phyloP scores from a whole-genome alignment of 2,888 invertebrate species.

The Mesochorus sp. region DNA sequence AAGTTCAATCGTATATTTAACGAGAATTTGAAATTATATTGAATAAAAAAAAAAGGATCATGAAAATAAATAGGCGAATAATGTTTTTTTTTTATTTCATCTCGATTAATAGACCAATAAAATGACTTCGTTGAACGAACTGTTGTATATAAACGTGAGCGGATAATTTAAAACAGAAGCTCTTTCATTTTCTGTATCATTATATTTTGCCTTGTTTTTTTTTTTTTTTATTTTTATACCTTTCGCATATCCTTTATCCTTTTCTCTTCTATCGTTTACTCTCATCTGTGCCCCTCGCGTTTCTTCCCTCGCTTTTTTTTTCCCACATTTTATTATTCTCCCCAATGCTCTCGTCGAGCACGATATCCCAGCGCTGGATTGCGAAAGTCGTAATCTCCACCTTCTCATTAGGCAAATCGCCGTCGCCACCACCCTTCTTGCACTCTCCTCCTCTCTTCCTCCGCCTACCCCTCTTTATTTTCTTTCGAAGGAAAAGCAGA shows the following conservation, averaged over 20 bases:
- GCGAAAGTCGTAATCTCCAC: slow-evolving; percentile 63
- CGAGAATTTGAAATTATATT: no score
- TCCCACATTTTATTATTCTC: slow-evolving; percentile 55
- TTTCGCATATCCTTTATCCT: neutral
- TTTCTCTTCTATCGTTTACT: slow-evolving; percentile 48
- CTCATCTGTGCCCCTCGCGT: slow-evolving; percentile 40
- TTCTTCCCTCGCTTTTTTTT: slow-evolving; percentile 44
- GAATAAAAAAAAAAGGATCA: no score
- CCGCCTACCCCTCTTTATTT: slow-evolving; percentile 34
- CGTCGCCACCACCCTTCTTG: no score
- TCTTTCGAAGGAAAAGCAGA: slow-evolving; percentile 4
- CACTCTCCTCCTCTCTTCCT: slow-evolving; percentile 7
- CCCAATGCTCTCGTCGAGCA: slow-evolving; percentile 18
- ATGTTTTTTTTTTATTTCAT: no score
- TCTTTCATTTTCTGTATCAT: slow-evolving; percentile 44
- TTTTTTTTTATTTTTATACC: neutral
- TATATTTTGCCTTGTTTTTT: slow-evolving; percentile 14
- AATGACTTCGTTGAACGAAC: no score
- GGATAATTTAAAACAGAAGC: slow-evolving; percentile 16
- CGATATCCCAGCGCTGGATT: slow-evolving; percentile 56
- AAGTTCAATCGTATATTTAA: no score
- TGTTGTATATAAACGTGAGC: neutral
- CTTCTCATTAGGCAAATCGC: slow-evolving; percentile 64
- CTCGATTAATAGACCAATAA: no score
- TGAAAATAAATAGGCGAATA: no score